Evolutionary conservation across 2,113 vertebrate genomes (phyloP), one percentile per base, ranked within the genome.

Genomic region (Phrynosoma blainvillii): DNA sequence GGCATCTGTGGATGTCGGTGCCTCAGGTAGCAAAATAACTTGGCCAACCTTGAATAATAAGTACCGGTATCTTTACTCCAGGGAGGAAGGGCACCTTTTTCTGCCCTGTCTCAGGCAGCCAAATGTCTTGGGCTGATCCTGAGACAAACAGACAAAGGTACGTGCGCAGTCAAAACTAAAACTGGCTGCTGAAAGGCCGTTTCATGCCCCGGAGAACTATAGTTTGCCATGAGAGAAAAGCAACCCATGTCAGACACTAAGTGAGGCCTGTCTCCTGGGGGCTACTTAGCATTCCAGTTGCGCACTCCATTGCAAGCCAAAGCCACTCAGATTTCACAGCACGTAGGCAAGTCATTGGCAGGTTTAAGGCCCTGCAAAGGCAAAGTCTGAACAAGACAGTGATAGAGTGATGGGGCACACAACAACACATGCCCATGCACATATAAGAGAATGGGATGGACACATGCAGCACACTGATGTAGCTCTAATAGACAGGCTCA

Each of bases 231-330:
- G 42, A 47, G 52, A 23, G 8, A 78, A 47, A 40, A 30, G 68
- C 74, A 25, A 18, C 56, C 40, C 42, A 54, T 32, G 73, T 74
- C 75, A 52, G 80, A 30, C 74, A 2, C 21, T 27, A 70, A 79
- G 65, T 25, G 30, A 83, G 30, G 73, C 59, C 79, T 77, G 56
- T 88, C 87, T 88, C 71, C 74, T 21, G 18, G 75, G 65, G 52
- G 85, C 85, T 86, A 81, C 62, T 86, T 90, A 90, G 66, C 89
- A 85, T 89, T 89, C 88, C 3, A 32, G 14, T 1, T 0, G 85
- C 75, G 9, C 66, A 82, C 30, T 4, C 52, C 36, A 7, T 21
- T 10, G 32, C 32, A 13, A 36, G 36, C 65, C 7, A 36, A 27
- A 54, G 40, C 59, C 52, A 32, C 85, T 86, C 74, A 18, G 73